Percentiles rank a stretch among this genome's conserved stretches.
phyloP scores from a whole-genome alignment of 1,140 invertebrate species.

The Reticulitermes speratus region DNA sequence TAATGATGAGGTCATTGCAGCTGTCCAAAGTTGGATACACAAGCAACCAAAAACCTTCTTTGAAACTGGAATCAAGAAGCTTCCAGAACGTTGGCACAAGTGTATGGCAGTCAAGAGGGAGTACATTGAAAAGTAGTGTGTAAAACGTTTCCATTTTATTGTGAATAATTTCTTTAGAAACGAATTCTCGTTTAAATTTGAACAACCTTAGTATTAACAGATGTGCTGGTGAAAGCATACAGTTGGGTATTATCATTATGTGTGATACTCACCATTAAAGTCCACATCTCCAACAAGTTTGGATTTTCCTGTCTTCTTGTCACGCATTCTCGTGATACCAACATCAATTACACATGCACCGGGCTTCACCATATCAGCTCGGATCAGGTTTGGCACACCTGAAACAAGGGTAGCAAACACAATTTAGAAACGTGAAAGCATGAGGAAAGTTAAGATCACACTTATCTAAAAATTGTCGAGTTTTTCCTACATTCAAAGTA shows the following conservation, averaged over 20 bases:
- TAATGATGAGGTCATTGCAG: too few relatives aligned
- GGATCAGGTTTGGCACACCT: constrained; percentile 78
- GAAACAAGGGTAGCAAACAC: constrained; percentile 36
- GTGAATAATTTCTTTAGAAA: too few relatives aligned
- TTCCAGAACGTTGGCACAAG: too few relatives aligned
- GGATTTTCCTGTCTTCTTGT: constrained; percentile 61
- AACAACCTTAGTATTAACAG: too few relatives aligned
- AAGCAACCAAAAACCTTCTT: too few relatives aligned
- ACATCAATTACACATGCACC: constrained; percentile 88
- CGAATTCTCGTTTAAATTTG: too few relatives aligned
- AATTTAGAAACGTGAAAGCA: background rate
- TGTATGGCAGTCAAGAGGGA: too few relatives aligned
- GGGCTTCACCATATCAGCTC: constrained; percentile 81
- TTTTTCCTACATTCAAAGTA: background rate
- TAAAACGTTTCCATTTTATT: too few relatives aligned
- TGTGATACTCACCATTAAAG: constrained; percentile 61
- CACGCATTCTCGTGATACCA: constrained; percentile 73
- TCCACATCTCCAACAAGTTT: constrained; percentile 87
- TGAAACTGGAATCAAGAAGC: too few relatives aligned
- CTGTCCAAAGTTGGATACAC: too few relatives aligned
- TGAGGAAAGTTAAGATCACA: background rate
- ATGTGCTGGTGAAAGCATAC: too few relatives aligned
- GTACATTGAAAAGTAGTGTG: too few relatives aligned
- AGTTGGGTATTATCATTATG: background rate
- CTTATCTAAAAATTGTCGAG: background rate